Percentiles rank a stretch among this genome's conserved stretches.
Evolutionary conservation across 1,140 invertebrate species (phyloP).

Genomic region (Drosophila takahashii): DNA sequence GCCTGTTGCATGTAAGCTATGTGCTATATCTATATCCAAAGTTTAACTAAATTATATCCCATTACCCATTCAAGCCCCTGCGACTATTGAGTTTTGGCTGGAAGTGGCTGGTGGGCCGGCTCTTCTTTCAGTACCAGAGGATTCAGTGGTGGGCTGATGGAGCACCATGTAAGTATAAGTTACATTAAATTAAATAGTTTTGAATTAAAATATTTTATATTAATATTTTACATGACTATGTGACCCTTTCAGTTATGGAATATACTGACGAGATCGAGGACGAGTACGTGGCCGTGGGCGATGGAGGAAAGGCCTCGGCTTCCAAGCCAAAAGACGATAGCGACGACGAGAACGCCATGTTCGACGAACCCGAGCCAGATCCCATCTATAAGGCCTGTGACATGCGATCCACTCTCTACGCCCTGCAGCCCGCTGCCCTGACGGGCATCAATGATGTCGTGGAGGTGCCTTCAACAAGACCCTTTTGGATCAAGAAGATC

Average conservation of each 20-base stretch:
- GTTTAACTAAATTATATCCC: not conserved
- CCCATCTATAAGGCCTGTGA: constrained; percentile 87
- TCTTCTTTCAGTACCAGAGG: constrained; percentile 73
- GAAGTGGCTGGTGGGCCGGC: constrained; percentile 69
- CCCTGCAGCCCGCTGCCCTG: constrained; percentile 88
- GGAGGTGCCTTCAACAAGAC: constrained; percentile 80
- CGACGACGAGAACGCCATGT: constrained; percentile 83
- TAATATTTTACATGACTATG: too few relatives aligned
- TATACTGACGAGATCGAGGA: constrained; percentile 77
- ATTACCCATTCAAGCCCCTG: constrained; percentile 50
- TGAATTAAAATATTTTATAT: too few relatives aligned
- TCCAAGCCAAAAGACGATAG: constrained; percentile 73
- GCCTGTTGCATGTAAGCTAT: constrained; percentile 64
- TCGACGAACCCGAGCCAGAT: constrained; percentile 78
- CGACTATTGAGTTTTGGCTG: constrained; percentile 63
- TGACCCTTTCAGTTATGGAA: constrained; percentile 63
- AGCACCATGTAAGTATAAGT: constrained; percentile 76
- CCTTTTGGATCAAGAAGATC: constrained; percentile 89
- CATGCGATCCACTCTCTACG: constrained; percentile 88
- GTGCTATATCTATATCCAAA: not conserved
- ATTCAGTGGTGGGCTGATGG: constrained; percentile 80
- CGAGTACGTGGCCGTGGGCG: constrained; percentile 65
- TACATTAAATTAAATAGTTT: too few relatives aligned
- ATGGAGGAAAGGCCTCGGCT: constrained; percentile 71
- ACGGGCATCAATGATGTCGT: constrained; percentile 85